These are phyloP conservation scores for Chaetophractus vellerosus DNA, from an alignment of 2,797 vertebrate species.

Conservation along the genomic window DNA sequence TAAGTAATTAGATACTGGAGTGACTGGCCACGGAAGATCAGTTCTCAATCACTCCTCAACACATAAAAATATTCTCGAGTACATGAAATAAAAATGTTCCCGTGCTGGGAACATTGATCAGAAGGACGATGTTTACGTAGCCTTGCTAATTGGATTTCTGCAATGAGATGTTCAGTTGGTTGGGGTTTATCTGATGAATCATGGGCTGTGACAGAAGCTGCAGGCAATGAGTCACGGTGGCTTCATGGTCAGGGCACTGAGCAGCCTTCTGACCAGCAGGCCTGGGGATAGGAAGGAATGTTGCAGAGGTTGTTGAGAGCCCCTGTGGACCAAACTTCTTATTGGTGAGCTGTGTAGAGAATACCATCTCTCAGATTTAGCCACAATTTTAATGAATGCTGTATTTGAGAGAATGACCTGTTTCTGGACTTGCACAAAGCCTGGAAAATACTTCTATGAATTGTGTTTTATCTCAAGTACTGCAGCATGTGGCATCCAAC, in stretches of 20 bases:
- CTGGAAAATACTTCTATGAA: not conserved
- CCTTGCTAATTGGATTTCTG: constrained; percentile 74
- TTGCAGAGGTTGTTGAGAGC: not conserved
- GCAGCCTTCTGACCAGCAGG: not conserved
- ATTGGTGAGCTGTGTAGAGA: not conserved
- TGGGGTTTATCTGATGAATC: constrained; percentile 32
- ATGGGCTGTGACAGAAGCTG: not conserved
- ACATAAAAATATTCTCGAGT: constrained; percentile 33
- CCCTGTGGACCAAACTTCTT: not conserved
- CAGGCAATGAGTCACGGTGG: not conserved
- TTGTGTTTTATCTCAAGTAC: constrained; percentile 66
- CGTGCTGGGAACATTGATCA: constrained; percentile 40
- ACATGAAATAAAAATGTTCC: constrained; percentile 71
- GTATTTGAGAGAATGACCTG: constrained; percentile 71
- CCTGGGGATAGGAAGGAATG: not conserved
- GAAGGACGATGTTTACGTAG: constrained; percentile 50
- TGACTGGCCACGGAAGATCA: constrained; percentile 29
- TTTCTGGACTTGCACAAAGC: constrained; percentile 67
- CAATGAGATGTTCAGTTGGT: not conserved
- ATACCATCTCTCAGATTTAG: constrained; percentile 13
- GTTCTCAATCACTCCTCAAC: constrained; percentile 60
- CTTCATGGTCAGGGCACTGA: constrained; percentile 3
- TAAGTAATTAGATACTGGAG: constrained; percentile 56
- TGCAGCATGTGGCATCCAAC: not conserved
- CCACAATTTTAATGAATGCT: constrained; percentile 64